Base-by-base conservation (phyloP, 2,888 invertebrate genomes). In the Pyrrhia umbra region DNA sequence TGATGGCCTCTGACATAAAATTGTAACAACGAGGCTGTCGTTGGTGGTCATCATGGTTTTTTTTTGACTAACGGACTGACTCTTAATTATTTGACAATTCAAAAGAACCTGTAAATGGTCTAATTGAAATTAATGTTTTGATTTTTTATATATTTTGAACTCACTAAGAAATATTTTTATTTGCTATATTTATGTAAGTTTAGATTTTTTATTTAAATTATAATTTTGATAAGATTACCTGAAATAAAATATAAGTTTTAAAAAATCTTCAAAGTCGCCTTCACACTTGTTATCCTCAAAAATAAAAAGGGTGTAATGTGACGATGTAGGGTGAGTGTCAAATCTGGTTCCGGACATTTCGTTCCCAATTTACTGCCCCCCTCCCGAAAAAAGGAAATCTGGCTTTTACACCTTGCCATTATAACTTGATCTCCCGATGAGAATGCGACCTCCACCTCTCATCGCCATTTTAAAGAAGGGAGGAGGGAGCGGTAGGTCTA, bases 291-390 rank as follows among this genome's bases (percentile, higher is more conserved):
- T n/a, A 81, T 56, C 84, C 59, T 80, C 66, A 82, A 84, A 87
- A 84, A 67, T 79, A 77, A 64, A 79, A 85, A 85, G 81, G 87
- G 85, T 86, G 83, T 89, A 88, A 90, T 87, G 85, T 88, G 87
- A 87, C 88, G 84, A 88, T 88, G 88, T 87, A 87, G 88, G 85
- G 83, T 79, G 85, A 88, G 88, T 90, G 90, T 91, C 90, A 90
- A 91, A 91, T 90, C 87, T 87, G 88, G 88, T 87, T 88, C 85
- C 85, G 87, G 85, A 85, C 86, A 86, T 88, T 90, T 88, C 84
- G 81, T 83, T 85, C 87, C 87, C 88, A 88, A 90, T 90, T 87
- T 88, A 89, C 87, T 85, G 84, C 85, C 86, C 82, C 84, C 70
- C 82, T 84, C 13, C n/a, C 13, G 30, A 82, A 72, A 86, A 89